These are phyloP conservation scores for Formicarius rufipectus DNA, from an alignment of 2,113 vertebrate genomes.

Conservation along the genomic window DNA sequence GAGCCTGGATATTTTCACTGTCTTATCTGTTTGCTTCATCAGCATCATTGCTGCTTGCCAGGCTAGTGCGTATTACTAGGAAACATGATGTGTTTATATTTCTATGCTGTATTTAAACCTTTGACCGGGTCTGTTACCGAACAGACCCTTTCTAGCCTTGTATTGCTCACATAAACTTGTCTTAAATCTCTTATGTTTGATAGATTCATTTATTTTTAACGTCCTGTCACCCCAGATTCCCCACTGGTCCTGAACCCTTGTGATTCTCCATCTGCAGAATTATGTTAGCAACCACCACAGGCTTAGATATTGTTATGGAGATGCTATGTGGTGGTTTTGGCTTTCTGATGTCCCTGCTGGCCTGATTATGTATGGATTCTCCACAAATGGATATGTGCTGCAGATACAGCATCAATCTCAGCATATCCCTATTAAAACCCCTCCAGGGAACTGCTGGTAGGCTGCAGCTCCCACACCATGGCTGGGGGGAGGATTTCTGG, in stretches of 20 bases:
- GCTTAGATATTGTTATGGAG: slow-evolving; percentile 64
- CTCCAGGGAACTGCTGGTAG: neutral
- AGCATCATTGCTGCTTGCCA: neutral
- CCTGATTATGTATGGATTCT: slow-evolving; percentile 50
- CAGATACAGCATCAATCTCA: slow-evolving; percentile 16
- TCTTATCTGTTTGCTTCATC: neutral
- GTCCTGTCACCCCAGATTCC: slow-evolving; percentile 4
- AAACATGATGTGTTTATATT: neutral
- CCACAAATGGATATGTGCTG: neutral
- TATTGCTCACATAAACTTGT: neutral
- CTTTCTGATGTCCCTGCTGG: slow-evolving; percentile 51
- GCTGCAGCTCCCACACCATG: slow-evolving; percentile 41
- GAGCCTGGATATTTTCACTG: neutral
- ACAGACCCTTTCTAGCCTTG: neutral
- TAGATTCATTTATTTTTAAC: neutral
- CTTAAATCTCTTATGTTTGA: neutral
- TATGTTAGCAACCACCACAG: slow-evolving; percentile 37
- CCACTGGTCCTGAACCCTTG: neutral
- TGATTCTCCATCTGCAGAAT: slow-evolving; percentile 34
- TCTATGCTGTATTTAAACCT: neutral
- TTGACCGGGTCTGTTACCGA: neutral
- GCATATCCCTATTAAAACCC: slow-evolving; percentile 21
- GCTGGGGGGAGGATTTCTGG: neutral
- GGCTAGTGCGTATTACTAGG: rapidly evolving
- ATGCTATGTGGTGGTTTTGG: slow-evolving; percentile 17